Percentiles rank a stretch among this genome's conserved stretches.
Evolutionary conservation across 2,888 invertebrate species (phyloP).

Genomic region (Melipona beecheii): DNA sequence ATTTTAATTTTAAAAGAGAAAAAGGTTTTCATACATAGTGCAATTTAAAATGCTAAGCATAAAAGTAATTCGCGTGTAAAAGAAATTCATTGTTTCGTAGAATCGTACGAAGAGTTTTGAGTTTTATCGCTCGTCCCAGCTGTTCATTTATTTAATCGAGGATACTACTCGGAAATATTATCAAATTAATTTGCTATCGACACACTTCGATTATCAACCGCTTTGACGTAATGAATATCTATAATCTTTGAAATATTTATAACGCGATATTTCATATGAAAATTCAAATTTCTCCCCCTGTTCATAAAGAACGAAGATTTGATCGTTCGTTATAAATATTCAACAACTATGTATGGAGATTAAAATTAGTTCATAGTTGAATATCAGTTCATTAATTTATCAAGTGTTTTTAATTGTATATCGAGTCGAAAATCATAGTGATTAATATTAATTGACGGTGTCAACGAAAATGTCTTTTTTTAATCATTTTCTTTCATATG

Average conservation of each 20-base stretch:
- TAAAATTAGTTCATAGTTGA: background rate
- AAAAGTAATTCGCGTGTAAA: background rate
- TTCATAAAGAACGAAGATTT: background rate
- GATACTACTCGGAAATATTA: no score
- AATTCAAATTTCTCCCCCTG: background rate
- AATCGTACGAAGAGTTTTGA: no score
- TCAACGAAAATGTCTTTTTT: no score
- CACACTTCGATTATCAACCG: background rate
- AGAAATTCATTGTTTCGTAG: background rate
- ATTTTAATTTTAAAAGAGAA: no score
- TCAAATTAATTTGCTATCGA: background rate
- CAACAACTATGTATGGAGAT: background rate
- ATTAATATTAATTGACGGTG: background rate
- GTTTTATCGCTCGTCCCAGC: no score
- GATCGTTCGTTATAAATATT: constrained; percentile 6
- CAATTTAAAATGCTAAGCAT: background rate
- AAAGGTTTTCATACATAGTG: background rate
- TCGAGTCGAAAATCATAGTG: background rate
- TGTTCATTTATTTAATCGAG: background rate
- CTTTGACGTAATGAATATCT: background rate
- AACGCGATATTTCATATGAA: constrained; percentile 1
- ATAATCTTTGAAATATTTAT: background rate
- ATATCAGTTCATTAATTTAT: background rate
- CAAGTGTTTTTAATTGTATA: background rate
- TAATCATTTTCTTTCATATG: no score